Conservation (phyloP, 1,140 invertebrate genomes). For the Leptopilina boulardi region DNA sequence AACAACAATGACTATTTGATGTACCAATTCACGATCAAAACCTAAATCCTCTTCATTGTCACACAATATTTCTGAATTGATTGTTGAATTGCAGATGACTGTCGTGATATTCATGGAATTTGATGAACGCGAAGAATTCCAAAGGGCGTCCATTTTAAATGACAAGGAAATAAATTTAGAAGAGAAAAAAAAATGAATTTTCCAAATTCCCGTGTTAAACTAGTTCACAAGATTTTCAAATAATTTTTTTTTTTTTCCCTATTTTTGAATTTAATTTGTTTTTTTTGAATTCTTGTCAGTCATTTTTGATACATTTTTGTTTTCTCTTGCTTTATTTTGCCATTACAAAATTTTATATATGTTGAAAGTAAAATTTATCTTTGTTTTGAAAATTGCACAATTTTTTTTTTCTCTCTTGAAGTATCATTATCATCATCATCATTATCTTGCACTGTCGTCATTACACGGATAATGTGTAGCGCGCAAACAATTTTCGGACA, state of each 20-base stretch:
- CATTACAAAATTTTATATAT: neutral
- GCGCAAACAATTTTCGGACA: neutral
- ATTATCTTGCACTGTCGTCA: neutral
- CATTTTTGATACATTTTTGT: too few species aligned
- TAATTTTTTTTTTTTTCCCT: neutral
- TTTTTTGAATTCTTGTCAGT: too few species aligned
- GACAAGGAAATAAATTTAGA: neutral
- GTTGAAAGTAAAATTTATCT: neutral
- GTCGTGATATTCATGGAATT: slow-evolving; percentile 41
- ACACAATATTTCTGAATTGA: neutral
- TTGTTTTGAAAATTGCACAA: neutral
- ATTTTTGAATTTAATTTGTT: neutral
- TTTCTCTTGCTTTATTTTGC: too few species aligned
- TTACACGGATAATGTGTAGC: neutral
- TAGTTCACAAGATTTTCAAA: neutral
- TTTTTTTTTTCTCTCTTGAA: neutral
- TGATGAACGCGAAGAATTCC: slow-evolving; percentile 1
- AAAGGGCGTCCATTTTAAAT: slow-evolving; percentile 22
- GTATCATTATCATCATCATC: too few species aligned
- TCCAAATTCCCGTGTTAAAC: neutral
- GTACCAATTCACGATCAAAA: slow-evolving; percentile 72
- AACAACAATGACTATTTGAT: slow-evolving; percentile 81
- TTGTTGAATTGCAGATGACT: slow-evolving; percentile 46
- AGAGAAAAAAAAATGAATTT: too few species aligned
- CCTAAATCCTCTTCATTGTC: slow-evolving; percentile 52